A percentile compares a stretch with the other conserved stretches of the same genome.
Evolutionary conservation across 2,888 invertebrate genomes (phyloP).

Genomic region (Gymnoscelis rufifasciata): DNA sequence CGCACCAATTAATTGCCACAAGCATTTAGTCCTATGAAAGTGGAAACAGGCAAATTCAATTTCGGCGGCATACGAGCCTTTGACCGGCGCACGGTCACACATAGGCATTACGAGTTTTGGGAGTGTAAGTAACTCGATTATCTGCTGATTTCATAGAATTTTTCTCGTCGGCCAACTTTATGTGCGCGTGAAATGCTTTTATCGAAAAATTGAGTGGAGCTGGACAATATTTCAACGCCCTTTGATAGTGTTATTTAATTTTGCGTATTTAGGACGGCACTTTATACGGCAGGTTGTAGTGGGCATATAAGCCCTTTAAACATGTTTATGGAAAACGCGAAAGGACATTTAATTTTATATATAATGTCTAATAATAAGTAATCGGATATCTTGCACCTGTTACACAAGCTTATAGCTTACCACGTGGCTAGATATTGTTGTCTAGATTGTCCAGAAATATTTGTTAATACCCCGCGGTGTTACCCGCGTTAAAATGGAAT

Average conservation of each 20-base stretch:
- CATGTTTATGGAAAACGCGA: too few relatives aligned
- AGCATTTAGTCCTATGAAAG: slow-evolving; percentile 65
- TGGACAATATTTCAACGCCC: background rate
- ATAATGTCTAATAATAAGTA: too few relatives aligned
- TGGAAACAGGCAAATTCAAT: slow-evolving; percentile 72
- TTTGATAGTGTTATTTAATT: background rate
- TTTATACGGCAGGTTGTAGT: too few relatives aligned
- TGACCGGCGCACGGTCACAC: slow-evolving; percentile 63
- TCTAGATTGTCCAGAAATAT: too few relatives aligned
- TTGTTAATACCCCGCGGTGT: too few relatives aligned
- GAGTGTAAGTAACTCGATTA: slow-evolving; percentile 65
- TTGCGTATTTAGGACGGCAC: background rate
- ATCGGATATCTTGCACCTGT: too few relatives aligned
- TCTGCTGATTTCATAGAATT: slow-evolving; percentile 56
- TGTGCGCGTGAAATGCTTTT: slow-evolving; percentile 25
- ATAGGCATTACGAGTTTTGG: slow-evolving; percentile 60
- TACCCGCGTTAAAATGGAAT: too few relatives aligned
- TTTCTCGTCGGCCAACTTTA: slow-evolving; percentile 31
- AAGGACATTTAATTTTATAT: too few relatives aligned
- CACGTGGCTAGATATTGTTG: too few relatives aligned
- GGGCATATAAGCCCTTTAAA: too few relatives aligned
- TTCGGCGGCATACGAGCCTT: slow-evolving; percentile 61
- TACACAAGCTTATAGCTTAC: too few relatives aligned
- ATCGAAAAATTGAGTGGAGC: slow-evolving; percentile 1
- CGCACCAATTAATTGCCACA: slow-evolving; percentile 72